Percentiles rank a stretch among this genome's conserved stretches.
These are phyloP conservation scores for Polyodon spathula DNA, from an alignment of 2,113 vertebrate genomes.

Conservation along the genomic window DNA sequence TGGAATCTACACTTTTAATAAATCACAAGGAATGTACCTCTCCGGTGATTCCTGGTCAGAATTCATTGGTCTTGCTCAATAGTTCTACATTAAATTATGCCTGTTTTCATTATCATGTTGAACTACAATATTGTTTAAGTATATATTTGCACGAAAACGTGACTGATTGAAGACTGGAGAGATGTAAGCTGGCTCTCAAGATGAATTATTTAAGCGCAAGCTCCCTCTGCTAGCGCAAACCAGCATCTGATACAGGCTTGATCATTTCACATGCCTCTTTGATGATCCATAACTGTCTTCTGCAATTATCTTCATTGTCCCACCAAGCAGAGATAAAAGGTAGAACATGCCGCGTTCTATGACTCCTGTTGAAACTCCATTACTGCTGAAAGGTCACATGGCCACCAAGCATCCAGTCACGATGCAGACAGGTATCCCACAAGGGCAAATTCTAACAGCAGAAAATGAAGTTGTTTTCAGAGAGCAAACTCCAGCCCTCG, in stretches of 20 bases:
- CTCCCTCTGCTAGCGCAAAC: constrained; percentile 42
- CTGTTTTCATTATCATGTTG: constrained; percentile 48
- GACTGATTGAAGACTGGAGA: constrained; percentile 43
- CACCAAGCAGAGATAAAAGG: constrained; percentile 67
- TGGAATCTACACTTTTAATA: constrained; percentile 17
- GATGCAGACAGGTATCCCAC: constrained; percentile 33
- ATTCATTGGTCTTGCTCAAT: constrained; percentile 38
- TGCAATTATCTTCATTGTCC: constrained; percentile 60
- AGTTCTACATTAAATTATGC: constrained; percentile 40
- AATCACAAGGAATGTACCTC: constrained; percentile 34
- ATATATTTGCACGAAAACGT: constrained; percentile 61
- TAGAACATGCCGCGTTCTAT: constrained; percentile 41
- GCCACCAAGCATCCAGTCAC: constrained; percentile 29
- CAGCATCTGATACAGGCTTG: constrained; percentile 55
- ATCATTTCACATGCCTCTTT: constrained; percentile 59
- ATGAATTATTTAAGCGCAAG: constrained; percentile 63
- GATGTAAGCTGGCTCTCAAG: constrained; percentile 41
- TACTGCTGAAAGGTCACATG: constrained; percentile 53
- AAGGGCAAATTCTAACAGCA: constrained; percentile 51
- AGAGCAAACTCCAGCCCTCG: constrained; percentile 57
- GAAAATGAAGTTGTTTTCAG: constrained; percentile 68
- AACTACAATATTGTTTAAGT: constrained; percentile 54
- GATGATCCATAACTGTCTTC: constrained; percentile 72
- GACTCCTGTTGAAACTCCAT: constrained; percentile 56
- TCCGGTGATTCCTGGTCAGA: constrained; percentile 31